Base-by-base conservation (phyloP, 2,113 vertebrate genomes). In the Urocitellus parryii region DNA sequence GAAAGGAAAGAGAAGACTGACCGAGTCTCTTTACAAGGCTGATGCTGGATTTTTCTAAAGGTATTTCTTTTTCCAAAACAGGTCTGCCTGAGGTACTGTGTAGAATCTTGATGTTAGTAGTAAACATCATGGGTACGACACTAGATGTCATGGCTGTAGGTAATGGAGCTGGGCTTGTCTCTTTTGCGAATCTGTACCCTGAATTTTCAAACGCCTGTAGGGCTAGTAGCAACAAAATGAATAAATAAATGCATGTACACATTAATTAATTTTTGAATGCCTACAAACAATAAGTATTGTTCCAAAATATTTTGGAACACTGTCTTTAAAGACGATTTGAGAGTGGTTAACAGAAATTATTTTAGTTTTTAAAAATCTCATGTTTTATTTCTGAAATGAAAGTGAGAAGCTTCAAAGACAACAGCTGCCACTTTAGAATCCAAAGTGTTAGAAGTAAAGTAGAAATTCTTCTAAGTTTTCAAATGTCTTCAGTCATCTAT, bases 361-460 rank as follows among this genome's bases (percentile, higher is more conserved):
- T 95, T 87, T 84, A 96, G 56, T 68, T 97, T 63, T 97, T 0
- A 0, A 85, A 90, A 93, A 9, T 78, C 58, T 95, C 96, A 82
- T 96, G 94, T 96, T 96, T 98, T 79, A 88, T 84, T 85, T 4
- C 3, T 96, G 85, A 97, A 93, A 96, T 80, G n/a, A 93, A 74
- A 90, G 76, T 88, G 95, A 93, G 88, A 93, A 86, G 78, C 53
- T 91, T 94, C 83, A 27, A 61, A 97, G 56, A 65, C 56, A 97
- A 94, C 65, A 97, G 97, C 91, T 98, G 83, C 85, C 89, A 85
- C 37, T 97, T 98, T 95, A 97, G 63, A 98, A 96, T 92, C 77
- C 83, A 90, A 90, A 96, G 84, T n/a, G 32, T 97, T 96, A 89
- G 96, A 97, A 70, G 7, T 17, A 37, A 91, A 92, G 70, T 0